phyloP scores from a whole-genome alignment of 1,140 invertebrate genomes.

The Drosophila mojavensis region DNA sequence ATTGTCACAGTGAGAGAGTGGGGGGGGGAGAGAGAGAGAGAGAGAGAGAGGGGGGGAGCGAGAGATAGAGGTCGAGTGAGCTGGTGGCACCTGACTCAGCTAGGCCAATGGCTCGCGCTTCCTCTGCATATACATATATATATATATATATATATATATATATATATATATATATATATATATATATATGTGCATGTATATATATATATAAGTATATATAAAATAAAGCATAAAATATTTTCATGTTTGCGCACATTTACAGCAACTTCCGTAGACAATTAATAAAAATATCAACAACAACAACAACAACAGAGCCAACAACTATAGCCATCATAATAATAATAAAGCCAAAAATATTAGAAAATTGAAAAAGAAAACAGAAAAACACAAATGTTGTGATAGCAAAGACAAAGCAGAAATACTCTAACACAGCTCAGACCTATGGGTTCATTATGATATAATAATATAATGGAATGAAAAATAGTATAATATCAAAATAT shows the following conservation, averaged over 20 bases:
- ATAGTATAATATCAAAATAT: too few species aligned
- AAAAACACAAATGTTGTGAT: neutral
- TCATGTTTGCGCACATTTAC: constrained; percentile 82
- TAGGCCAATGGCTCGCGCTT: constrained; percentile 1
- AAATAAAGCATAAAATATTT: constrained; percentile 54
- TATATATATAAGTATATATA: too few species aligned
- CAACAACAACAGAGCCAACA: constrained; percentile 55
- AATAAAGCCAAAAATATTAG: constrained; percentile 26
- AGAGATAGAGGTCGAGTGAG: neutral
- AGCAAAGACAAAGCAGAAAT: neutral
- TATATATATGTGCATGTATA: too few species aligned
- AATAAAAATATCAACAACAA: constrained; percentile 58
- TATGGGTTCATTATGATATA: too few species aligned
- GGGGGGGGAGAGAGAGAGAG: neutral
- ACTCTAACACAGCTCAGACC: neutral
- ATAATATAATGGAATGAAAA: too few species aligned
- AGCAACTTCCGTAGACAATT: constrained; percentile 76
- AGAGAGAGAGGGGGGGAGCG: neutral
- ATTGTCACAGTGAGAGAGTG: neutral
- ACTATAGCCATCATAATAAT: constrained; percentile 13
- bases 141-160: too few species aligned
- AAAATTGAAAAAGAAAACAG: constrained; percentile 16
- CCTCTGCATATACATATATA: constrained; percentile 12
- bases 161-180: too few species aligned
- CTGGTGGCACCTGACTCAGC: neutral